Percentiles rank a stretch among this genome's conserved stretches.
Evolutionary conservation across 92 coral and sea anemone genomes (phyloP).

Genomic region (Pocillopora grandis): DNA sequence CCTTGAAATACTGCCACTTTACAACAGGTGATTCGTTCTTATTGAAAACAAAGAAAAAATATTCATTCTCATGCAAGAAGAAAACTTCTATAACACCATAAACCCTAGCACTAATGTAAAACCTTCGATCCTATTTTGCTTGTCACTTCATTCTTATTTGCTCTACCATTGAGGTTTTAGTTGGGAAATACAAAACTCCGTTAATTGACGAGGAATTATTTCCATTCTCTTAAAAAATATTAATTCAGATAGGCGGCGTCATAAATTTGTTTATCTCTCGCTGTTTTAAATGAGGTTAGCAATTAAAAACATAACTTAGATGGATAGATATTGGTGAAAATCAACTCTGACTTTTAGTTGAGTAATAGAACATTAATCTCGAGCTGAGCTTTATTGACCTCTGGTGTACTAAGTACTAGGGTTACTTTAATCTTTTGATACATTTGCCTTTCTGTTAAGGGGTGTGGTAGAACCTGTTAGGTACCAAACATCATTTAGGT

Average conservation of each 20-base stretch:
- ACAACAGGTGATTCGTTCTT: slow-evolving; percentile 13
- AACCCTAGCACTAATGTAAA: not conserved
- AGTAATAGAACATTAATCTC: not conserved
- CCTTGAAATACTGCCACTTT: slow-evolving; percentile 16
- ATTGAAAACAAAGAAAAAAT: not conserved
- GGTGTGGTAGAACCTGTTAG: slow-evolving; percentile 31
- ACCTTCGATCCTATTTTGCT: not conserved
- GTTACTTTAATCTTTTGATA: not conserved
- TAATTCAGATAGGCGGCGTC: not conserved
- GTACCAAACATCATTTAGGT: slow-evolving; percentile 16
- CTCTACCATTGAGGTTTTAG: not conserved
- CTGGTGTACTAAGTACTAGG: not conserved
- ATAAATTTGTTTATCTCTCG: not conserved
- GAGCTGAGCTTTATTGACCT: not conserved
- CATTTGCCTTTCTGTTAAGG: slow-evolving; percentile 1
- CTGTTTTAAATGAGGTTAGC: not conserved
- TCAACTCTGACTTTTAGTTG: not conserved
- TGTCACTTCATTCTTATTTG: not conserved
- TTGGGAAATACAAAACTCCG: not conserved
- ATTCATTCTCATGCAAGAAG: slow-evolving; percentile 5
- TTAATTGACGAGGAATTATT: not conserved
- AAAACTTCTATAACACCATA: not conserved
- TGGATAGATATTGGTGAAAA: no score
- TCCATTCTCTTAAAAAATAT: not conserved
- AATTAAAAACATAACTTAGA: not conserved